Conservation (phyloP, 2,113 vertebrate genomes). For the Pithys albifrons region DNA sequence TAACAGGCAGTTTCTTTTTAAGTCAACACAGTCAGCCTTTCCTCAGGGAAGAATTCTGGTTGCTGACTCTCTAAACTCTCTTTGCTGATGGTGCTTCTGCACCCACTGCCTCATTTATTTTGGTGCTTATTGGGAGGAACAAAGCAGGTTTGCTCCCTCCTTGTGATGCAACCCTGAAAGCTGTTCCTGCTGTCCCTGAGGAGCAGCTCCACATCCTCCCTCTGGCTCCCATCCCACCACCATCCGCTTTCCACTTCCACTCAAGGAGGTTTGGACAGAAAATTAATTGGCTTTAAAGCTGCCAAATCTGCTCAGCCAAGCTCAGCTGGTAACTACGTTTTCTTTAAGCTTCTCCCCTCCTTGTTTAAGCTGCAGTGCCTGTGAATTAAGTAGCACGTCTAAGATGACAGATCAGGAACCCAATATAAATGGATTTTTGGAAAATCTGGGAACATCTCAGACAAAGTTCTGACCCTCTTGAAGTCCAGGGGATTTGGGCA, state of each 20-base stretch:
- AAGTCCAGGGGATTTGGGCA: neutral
- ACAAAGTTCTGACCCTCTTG: neutral
- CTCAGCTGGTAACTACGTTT: conserved; percentile 41
- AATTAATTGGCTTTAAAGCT: conserved; percentile 68
- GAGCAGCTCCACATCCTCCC: neutral
- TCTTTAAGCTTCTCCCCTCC: conserved; percentile 26
- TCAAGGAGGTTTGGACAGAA: conserved; percentile 48
- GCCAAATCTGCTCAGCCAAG: conserved; percentile 55
- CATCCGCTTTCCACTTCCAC: conserved; percentile 20
- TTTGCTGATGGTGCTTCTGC: neutral
- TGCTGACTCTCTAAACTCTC: neutral
- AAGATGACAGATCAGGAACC: conserved; percentile 34
- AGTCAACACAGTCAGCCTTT: neutral
- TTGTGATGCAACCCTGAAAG: neutral
- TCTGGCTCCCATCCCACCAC: conserved; percentile 1
- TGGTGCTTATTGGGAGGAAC: neutral
- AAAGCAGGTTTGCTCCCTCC: neutral
- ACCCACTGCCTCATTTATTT: neutral
- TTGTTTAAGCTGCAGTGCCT: conserved; percentile 9
- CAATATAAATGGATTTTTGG: conserved; percentile 3
- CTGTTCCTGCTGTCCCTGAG: neutral
- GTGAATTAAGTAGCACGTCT: neutral
- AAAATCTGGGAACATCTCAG: neutral
- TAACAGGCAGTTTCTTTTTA: neutral
- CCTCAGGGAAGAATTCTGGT: neutral